phyloP scores from a whole-genome alignment of 2,797 vertebrate genomes.

The Mus spretus region DNA sequence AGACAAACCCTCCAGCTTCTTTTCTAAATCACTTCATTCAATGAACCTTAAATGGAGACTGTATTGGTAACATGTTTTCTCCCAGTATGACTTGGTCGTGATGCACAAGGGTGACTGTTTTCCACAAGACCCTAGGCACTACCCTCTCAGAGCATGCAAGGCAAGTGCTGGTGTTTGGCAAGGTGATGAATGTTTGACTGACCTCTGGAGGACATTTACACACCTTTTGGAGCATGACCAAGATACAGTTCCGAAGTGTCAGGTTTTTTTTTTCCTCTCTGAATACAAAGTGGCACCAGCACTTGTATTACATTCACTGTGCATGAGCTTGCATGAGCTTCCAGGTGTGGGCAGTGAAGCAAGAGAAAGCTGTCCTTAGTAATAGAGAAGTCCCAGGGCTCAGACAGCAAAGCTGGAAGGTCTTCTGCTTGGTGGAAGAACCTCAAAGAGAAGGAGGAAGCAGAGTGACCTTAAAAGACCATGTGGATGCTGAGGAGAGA shows the following conservation, averaged over 20 bases:
- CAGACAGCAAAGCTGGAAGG: accelerated
- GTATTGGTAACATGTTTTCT: background rate
- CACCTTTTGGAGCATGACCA: conserved; percentile 41
- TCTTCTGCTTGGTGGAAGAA: background rate
- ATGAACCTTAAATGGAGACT: background rate
- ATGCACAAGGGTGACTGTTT: background rate
- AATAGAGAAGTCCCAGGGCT: background rate
- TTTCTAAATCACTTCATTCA: background rate
- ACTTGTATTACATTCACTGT: background rate
- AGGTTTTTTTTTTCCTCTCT: conserved; percentile 44
- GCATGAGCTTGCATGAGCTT: conserved; percentile 24
- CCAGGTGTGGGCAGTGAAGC: background rate
- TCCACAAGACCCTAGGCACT: too few species aligned
- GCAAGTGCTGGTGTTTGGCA: background rate
- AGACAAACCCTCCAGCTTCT: background rate
- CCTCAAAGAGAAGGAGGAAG: background rate
- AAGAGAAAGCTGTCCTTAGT: background rate
- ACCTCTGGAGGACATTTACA: background rate
- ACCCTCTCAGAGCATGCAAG: background rate
- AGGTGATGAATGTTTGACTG: background rate
- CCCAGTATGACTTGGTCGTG: background rate
- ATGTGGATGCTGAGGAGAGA: background rate
- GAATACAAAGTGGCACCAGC: conserved; percentile 42
- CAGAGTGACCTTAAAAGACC: background rate
- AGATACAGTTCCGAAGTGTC: conserved; percentile 2